phyloP scores from a whole-genome alignment of 2,888 invertebrate species.

The Torymus texanus region DNA sequence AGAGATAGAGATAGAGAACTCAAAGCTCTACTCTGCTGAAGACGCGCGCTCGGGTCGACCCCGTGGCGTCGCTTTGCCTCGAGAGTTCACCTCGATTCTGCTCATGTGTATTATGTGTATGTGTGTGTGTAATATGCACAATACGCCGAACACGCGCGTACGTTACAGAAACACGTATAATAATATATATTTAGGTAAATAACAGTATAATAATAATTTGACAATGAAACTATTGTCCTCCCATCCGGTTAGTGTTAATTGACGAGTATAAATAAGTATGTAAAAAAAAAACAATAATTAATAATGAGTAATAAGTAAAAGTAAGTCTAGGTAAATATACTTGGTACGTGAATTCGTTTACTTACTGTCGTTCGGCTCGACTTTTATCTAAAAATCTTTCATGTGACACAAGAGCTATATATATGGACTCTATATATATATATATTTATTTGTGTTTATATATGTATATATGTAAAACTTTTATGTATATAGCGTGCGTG shows the following conservation, averaged over 20 bases:
- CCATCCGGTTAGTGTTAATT: constrained; percentile 64
- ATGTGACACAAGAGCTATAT: constrained; percentile 71
- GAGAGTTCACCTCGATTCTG: constrained; percentile 28
- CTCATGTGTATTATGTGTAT: constrained; percentile 23
- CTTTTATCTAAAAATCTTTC: constrained; percentile 69
- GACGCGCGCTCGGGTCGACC: constrained; percentile 22
- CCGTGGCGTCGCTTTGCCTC: constrained; percentile 54
- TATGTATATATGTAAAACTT: constrained; percentile 49
- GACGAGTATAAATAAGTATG: constrained; percentile 60
- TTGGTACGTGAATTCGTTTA: constrained; percentile 71
- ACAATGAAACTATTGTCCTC: constrained; percentile 53
- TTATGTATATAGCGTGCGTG: constrained; percentile 55
- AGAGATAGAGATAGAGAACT: too few species aligned
- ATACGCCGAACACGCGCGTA: constrained; percentile 39
- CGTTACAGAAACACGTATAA: constrained; percentile 55
- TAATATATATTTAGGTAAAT: constrained; percentile 54
- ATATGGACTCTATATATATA: constrained; percentile 29
- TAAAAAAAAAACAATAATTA: constrained; percentile 57
- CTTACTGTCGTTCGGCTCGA: constrained; percentile 73
- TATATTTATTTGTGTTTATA: constrained; percentile 37
- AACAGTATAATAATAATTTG: constrained; percentile 38
- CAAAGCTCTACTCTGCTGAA: too few species aligned
- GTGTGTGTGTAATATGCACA: constrained; percentile 47
- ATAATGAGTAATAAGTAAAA: constrained; percentile 59
- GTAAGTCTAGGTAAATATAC: constrained; percentile 64